Base-by-base conservation (phyloP, 2,113 vertebrate species). In the Eretmochelys imbricata region DNA sequence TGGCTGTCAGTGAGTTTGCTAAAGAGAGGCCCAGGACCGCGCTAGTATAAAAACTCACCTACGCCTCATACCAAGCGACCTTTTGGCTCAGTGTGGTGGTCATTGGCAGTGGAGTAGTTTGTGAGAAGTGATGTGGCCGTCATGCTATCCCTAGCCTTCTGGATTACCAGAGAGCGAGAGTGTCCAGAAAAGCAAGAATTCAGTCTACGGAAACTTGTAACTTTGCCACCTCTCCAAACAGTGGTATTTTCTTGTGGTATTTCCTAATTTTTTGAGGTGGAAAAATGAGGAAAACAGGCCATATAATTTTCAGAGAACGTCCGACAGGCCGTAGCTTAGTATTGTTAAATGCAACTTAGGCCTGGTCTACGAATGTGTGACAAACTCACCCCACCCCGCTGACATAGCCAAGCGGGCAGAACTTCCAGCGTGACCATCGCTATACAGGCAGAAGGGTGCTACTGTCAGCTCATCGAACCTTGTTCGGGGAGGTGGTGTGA, bases 1-100 rank as follows among this genome's bases (percentile, higher is more conserved):
- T 48, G 25, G 25, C 86, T 90, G 94, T 90, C 82, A 12, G 55
- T 42, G 50, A 54, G 46, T 35, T 59, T 78, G 59, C 82, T 93
- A 88, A 96, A 81, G 89, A 89, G 95, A 94, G 89, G 85, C 88
- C 88, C 95, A 88, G 87, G 84, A 82, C 22, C 88, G n/a, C 54
- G 55, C 72, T 89, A 38, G 35, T 83, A 80, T 65, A 53, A 16
- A 82, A 95, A 92, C 14, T 79, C 27, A 51, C 38, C 88, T 89
- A 79, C 53, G n/a, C 84, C 87, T 96, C 85, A 75, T 42, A 50
- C 93, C 78, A 69, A 54, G 22, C 82, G 95, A 50, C 92, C 89
- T 91, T 42, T 85, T 83, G 62, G 51, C 24, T n/a, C 49, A 55
- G 91, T 82, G 17, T 86, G 87, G 94, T 90, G 92, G 86, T 89